These are phyloP conservation scores for Xanthia togata DNA, from an alignment of 2,888 invertebrate genomes.

Conservation along the genomic window DNA sequence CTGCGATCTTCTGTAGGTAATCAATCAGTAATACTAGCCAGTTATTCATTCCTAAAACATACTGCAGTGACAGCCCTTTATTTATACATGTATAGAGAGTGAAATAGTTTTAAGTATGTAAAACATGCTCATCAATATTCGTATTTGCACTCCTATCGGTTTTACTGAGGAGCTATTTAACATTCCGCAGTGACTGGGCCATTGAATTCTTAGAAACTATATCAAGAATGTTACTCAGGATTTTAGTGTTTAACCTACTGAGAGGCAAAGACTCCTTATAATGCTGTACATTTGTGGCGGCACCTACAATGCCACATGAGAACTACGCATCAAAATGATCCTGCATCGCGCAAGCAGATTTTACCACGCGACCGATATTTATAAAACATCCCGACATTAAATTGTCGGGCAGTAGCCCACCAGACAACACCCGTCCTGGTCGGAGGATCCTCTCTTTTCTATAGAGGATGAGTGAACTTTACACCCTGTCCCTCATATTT, in stretches of 20 bases:
- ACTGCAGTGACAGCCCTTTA: not conserved
- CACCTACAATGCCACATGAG: too few relatives aligned
- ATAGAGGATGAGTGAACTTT: too few relatives aligned
- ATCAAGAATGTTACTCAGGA: not conserved
- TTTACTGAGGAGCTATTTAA: constrained; percentile 26
- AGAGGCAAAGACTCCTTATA: not conserved
- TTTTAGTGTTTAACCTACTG: not conserved
- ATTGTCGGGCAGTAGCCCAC: too few relatives aligned
- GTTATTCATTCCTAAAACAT: constrained; percentile 8
- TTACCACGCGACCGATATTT: too few relatives aligned
- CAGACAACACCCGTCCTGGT: too few relatives aligned
- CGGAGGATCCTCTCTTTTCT: too few relatives aligned
- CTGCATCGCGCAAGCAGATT: too few relatives aligned
- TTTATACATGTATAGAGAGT: not conserved
- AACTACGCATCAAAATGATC: too few relatives aligned
- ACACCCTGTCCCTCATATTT: too few relatives aligned
- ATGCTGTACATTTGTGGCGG: not conserved
- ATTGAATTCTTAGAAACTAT: constrained; percentile 35
- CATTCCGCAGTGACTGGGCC: constrained; percentile 30
- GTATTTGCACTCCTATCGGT: constrained; percentile 17
- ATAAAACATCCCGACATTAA: too few relatives aligned
- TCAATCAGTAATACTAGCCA: not conserved
- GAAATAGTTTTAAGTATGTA: constrained; percentile 34
- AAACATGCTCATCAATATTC: constrained; percentile 54
- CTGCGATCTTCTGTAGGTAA: not conserved